A percentile compares a stretch with the other conserved stretches of the same genome.
Conservation (phyloP, 2,888 invertebrate species). For the Cerceris rybyensis region DNA sequence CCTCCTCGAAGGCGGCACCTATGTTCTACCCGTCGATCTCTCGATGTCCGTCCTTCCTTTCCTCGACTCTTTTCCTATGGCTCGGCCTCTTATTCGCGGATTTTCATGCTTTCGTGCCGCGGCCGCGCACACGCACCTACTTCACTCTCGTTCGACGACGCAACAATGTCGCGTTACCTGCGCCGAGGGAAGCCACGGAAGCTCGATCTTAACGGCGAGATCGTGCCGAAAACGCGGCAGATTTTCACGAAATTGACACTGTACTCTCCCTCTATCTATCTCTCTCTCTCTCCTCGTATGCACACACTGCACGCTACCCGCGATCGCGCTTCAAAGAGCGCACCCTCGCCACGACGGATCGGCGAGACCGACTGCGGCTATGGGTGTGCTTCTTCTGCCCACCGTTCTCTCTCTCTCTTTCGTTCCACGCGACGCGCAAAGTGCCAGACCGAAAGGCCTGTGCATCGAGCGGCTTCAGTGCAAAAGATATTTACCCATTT, state of each 20-base stretch:
- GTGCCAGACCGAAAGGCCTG: slow-evolving; percentile 23
- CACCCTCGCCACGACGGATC: slow-evolving; percentile 64
- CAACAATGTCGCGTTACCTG: slow-evolving; percentile 1
- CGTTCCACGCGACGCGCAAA: slow-evolving; percentile 12
- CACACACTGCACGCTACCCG: slow-evolving; percentile 49
- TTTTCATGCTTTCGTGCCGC: slow-evolving; percentile 39
- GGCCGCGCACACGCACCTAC: slow-evolving; percentile 21
- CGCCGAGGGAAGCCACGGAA: background rate
- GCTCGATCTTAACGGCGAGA: background rate
- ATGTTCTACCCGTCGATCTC: slow-evolving; percentile 23
- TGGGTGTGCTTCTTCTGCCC: slow-evolving; percentile 56
- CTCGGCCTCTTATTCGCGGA: slow-evolving; percentile 10
- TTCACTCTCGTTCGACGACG: slow-evolving; percentile 1
- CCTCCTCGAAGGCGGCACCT: slow-evolving; percentile 7
- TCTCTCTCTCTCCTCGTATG: slow-evolving; percentile 1
- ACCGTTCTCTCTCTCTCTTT: slow-evolving; percentile 24
- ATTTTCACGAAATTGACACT: slow-evolving; percentile 46
- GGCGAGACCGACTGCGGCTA: slow-evolving; percentile 49
- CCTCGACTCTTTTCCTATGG: background rate
- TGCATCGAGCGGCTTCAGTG: slow-evolving; percentile 51
- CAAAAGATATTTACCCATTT: slow-evolving; percentile 79
- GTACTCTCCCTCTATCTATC: slow-evolving; percentile 25
- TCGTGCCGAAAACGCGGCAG: background rate
- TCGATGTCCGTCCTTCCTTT: slow-evolving; percentile 4
- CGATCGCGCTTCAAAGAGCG: slow-evolving; percentile 53